These are phyloP conservation scores for Casuarius casuarius DNA, from an alignment of 2,113 vertebrate species.

Conservation along the genomic window DNA sequence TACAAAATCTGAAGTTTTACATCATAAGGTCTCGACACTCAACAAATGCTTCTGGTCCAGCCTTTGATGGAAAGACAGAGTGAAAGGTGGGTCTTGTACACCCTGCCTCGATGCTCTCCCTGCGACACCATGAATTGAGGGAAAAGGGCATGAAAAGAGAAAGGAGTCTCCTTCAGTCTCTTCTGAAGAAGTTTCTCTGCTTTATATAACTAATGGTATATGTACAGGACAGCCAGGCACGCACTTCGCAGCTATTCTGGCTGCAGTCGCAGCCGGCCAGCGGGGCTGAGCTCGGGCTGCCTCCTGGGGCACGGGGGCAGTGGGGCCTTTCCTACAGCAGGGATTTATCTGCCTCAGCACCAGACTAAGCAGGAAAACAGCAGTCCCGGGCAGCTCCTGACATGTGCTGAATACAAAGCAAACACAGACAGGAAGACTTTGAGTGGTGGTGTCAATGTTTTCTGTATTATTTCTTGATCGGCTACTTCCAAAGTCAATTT, in stretches of 20 bases:
- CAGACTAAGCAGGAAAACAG: too few relatives aligned
- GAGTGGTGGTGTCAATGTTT: background rate
- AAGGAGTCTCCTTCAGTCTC: background rate
- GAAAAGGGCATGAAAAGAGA: background rate
- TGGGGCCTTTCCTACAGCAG: too few relatives aligned
- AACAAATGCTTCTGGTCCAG: background rate
- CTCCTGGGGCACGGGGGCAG: background rate
- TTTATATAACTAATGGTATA: rapidly evolving
- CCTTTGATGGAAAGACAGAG: background rate
- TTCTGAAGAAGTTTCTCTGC: background rate
- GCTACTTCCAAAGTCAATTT: background rate
- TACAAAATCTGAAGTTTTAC: background rate
- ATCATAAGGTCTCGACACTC: background rate
- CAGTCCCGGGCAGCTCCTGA: too few relatives aligned
- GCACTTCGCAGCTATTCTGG: rapidly evolving
- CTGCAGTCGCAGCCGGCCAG: rapidly evolving
- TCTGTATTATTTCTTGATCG: background rate
- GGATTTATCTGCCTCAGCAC: background rate
- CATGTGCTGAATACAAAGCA: background rate
- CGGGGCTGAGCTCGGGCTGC: too few relatives aligned
- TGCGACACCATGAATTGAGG: background rate
- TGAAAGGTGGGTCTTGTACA: background rate
- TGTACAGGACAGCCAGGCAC: rapidly evolving
- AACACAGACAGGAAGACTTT: background rate
- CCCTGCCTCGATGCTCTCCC: background rate